Evolutionary conservation across 1,140 invertebrate genomes (phyloP).

Genomic region (Conus betulinus): DNA sequence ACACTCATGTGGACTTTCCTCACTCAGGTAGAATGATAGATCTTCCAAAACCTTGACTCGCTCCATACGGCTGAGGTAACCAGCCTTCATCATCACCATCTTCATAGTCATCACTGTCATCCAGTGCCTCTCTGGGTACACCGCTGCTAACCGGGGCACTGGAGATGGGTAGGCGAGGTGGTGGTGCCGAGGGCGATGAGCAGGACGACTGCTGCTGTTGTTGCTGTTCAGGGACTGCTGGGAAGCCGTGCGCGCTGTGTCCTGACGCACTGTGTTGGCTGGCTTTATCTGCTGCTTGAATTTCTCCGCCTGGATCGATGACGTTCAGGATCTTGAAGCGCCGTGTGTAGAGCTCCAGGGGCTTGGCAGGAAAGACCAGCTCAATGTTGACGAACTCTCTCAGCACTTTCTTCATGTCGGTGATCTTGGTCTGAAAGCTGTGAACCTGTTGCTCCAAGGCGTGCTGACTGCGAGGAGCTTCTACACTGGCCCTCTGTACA

Average conservation of each 20-base stretch:
- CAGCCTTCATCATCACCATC: constrained; percentile 63
- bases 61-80: too few species aligned
- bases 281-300: constrained; percentile 45
- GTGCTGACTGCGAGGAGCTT: constrained; percentile 65
- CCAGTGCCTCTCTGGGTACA: constrained; percentile 40
- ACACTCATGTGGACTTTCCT: too few species aligned
- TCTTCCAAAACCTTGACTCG: too few species aligned
- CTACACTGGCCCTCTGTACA: constrained; percentile 68
- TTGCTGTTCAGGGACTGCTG: constrained; percentile 57
- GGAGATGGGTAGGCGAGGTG: constrained; percentile 18
- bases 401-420: constrained; percentile 71
- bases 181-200: constrained; percentile 9
- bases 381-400: constrained; percentile 71
- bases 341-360: constrained; percentile 69
- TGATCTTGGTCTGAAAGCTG: constrained; percentile 71
- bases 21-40: too few species aligned
- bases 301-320: constrained; percentile 65
- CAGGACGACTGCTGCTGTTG: constrained; percentile 28
- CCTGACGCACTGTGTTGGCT: constrained; percentile 53
- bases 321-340: constrained; percentile 63
- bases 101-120: constrained; percentile 66
- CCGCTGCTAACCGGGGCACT: constrained; percentile 24
- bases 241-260: constrained; percentile 60
- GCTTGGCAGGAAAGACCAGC: constrained; percentile 72
- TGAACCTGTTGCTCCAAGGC: constrained; percentile 71